Evolutionary conservation across 30 jellyfish, hydroid and myxozoan species (phyloP).

Genomic region (Mastigias papua): DNA sequence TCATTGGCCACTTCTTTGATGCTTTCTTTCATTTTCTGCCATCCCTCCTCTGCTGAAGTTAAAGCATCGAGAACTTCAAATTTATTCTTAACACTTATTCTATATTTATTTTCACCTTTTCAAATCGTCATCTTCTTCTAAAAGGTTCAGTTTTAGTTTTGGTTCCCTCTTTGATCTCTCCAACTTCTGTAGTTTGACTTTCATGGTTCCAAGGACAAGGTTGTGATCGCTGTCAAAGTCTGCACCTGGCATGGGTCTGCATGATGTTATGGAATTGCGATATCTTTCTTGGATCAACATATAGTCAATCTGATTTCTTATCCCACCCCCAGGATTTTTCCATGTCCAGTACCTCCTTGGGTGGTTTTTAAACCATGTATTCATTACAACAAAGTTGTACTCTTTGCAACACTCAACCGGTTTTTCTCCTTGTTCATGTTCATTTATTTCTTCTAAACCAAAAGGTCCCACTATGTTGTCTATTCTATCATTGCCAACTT

Average conservation of each 20-base stretch:
- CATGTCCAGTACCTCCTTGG: conserved; percentile 36
- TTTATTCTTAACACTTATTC: background rate
- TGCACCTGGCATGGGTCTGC: conserved; percentile 22
- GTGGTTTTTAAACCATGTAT: conserved; percentile 47
- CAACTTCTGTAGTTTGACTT: background rate
- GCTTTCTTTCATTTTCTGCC: background rate
- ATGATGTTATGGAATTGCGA: background rate
- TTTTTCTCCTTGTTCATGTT: conserved; percentile 35
- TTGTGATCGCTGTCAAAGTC: conserved; percentile 22
- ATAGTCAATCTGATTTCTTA: conserved; percentile 47
- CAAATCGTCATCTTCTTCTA: background rate
- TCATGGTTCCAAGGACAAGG: conserved; percentile 23
- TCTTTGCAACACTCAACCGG: conserved; percentile 33
- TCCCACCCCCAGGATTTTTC: conserved; percentile 34
- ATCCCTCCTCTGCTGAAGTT: background rate
- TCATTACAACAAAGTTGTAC: background rate
- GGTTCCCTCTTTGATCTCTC: conserved; percentile 9
- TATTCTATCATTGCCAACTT: conserved; percentile 9
- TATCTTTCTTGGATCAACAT: background rate
- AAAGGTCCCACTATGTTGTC: background rate
- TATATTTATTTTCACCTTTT: background rate
- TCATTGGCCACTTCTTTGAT: background rate
- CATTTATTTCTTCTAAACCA: conserved; percentile 50
- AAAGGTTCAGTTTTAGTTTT: background rate
- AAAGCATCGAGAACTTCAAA: background rate